A percentile compares a stretch with the other conserved stretches of the same genome.
These are phyloP conservation scores for Calameuta pallipes DNA, from an alignment of 2,888 invertebrate species.

Conservation along the genomic window DNA sequence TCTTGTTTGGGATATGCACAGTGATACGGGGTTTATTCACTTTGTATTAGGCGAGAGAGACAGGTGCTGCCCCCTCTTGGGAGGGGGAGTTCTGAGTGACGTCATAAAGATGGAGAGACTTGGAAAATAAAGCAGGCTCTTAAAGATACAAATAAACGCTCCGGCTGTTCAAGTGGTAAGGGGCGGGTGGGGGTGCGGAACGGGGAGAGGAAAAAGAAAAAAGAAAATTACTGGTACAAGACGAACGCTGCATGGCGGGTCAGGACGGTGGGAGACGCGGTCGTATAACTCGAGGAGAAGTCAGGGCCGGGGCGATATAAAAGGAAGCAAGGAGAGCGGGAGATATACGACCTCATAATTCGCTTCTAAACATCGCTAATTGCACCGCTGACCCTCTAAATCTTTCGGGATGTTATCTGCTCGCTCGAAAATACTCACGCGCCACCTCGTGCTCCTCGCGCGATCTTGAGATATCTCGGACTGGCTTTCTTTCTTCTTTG, in stretches of 20 bases:
- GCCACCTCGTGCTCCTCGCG: constrained; percentile 9
- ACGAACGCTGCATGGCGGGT: neutral
- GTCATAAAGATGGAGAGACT: neutral
- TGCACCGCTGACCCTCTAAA: constrained; percentile 55
- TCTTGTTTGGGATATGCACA: neutral
- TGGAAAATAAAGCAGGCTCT: constrained; percentile 36
- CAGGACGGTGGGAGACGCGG: neutral
- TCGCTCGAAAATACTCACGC: constrained; percentile 40
- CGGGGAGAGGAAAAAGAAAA: neutral
- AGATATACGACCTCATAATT: constrained; percentile 58
- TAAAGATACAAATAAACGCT: constrained; percentile 39
- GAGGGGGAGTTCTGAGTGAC: neutral
- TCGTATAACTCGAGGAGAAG: neutral
- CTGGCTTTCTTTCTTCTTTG: neutral
- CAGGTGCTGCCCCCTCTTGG: neutral
- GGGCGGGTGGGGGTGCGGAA: constrained; percentile 4
- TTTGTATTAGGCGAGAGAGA: neutral
- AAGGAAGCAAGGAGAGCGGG: constrained; percentile 25
- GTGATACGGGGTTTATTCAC: neutral
- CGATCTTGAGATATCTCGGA: neutral
- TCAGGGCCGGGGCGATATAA: neutral
- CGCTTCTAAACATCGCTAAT: constrained; percentile 59
- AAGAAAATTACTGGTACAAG: neutral
- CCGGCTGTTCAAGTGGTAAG: constrained; percentile 24
- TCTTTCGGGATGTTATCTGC: constrained; percentile 50